These are phyloP conservation scores for Diaprepes abbreviatus DNA, from an alignment of 2,888 invertebrate species.

Conservation along the genomic window DNA sequence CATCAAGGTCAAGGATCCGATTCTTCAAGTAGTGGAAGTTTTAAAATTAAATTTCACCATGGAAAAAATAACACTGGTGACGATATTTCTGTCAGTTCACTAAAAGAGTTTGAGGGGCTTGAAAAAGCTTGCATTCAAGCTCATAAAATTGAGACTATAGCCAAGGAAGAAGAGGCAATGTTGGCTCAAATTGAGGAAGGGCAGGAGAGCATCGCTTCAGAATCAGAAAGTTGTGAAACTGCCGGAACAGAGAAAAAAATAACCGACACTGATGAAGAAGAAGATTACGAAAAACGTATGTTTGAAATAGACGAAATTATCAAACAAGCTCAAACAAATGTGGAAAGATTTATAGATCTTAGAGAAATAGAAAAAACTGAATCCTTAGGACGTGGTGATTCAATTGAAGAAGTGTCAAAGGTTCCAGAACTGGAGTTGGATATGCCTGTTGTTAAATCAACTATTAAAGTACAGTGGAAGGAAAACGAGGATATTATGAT, in stretches of 20 bases:
- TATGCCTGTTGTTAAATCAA: conserved; percentile 62
- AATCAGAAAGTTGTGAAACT: conserved; percentile 74
- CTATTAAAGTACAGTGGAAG: conserved; percentile 66
- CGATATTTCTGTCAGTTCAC: conserved; percentile 87
- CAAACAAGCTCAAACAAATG: conserved; percentile 76
- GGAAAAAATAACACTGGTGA: conserved; percentile 85
- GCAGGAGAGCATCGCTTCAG: conserved; percentile 70
- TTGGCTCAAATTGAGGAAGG: conserved; percentile 72
- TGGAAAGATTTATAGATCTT: conserved; percentile 73
- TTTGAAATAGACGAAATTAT: conserved; percentile 80
- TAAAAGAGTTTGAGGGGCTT: conserved; percentile 93
- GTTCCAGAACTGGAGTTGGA: conserved; percentile 71
- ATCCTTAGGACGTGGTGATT: conserved; percentile 70
- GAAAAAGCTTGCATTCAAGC: conserved; percentile 91
- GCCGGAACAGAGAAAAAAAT: conserved; percentile 73
- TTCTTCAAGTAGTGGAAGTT: conserved; percentile 85
- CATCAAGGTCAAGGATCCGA: conserved; percentile 81
- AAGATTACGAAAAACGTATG: conserved; percentile 77
- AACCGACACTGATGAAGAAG: conserved; percentile 71
- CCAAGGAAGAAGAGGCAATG: conserved; percentile 87
- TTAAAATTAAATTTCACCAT: conserved; percentile 79
- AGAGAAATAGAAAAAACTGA: conserved; percentile 73
- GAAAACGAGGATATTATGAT: conserved; percentile 71
- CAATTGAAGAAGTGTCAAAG: conserved; percentile 70
- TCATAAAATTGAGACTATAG: conserved; percentile 84